Evolutionary conservation across 30 jellyfish, hydroid and myxozoan genomes (phyloP), one percentile per base, ranked within the genome.

Genomic region (Nemopilema nomurai): DNA sequence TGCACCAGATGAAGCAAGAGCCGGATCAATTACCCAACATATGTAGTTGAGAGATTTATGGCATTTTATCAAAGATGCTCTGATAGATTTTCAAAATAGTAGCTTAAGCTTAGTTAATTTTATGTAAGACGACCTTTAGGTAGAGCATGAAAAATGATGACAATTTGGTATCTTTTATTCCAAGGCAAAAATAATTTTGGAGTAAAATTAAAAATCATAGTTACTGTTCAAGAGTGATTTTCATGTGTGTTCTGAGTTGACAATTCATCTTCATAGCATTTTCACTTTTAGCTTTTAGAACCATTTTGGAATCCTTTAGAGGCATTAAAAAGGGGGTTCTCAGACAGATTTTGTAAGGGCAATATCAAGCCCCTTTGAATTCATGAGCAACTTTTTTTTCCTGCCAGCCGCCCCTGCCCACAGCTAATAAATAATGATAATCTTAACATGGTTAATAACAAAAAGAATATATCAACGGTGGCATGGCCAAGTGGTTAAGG

Each of bases 1-100:
- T 83, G 92, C 92, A 13, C 79, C 71, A 23, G 86, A 83, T 27
- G 92, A 83, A 67, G 92, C 79, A 71, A 51, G 86, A 27, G 79
- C 52, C 51, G 17, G 92, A 83, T 66, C 52, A 70, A 72, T 80
- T 49, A 19, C 51, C 28, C 66, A 33, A 41, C 90, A 80, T 62
- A 41, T 41, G 57, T 41, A 41, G 57, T 41, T 41, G 57, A 41
- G 57, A 41, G 57, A 41, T 41, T 41, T 41, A 41, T 3, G 57
- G 57, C 57, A 41, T 41, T 41, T 41, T 3, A 41, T 41, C 57
- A 41, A 41, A 41, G 57, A 41, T 13, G 57, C 57, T 41, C 57
- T 41, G 57, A 41, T 41, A 41, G 57, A 41, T 41, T 41, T 41
- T 41, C 57, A 41, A 41, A 41, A 41, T 3, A 41, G 57, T 41